These are phyloP conservation scores for Echinarachnius parma DNA, from an alignment of 53 echinoderm and acorn worm genomes.

Conservation along the genomic window DNA sequence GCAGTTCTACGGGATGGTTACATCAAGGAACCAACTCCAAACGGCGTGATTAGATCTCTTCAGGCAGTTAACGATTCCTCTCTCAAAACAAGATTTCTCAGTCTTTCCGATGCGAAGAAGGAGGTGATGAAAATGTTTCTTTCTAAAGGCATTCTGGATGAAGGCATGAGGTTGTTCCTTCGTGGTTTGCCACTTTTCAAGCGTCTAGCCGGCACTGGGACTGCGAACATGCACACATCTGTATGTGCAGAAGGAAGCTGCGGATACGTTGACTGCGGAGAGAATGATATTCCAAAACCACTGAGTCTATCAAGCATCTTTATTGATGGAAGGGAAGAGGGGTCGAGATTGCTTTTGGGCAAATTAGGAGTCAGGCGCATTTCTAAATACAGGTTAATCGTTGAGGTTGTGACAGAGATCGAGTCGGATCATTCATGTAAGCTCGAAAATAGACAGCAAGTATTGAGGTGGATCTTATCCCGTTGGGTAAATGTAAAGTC, in stretches of 20 bases:
- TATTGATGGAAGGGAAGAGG: constrained; percentile 14
- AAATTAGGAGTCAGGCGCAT: constrained; percentile 1
- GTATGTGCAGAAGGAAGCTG: constrained; percentile 1
- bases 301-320: constrained; percentile 1
- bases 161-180: no score
- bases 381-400: constrained; percentile 9
- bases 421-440: not conserved
- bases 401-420: constrained; percentile 11
- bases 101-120: no score
- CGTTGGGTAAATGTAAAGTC: constrained; percentile 8
- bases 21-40: no score
- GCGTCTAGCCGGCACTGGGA: no score
- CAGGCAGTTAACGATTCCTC: no score
- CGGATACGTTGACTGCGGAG: constrained; percentile 9
- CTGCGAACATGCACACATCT: no score
- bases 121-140: no score
- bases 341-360: constrained; percentile 4
- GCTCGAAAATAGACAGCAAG: not conserved
- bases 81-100: no score
- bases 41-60: no score
- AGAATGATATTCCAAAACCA: constrained; percentile 5
- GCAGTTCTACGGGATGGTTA: no score
- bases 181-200: no score
- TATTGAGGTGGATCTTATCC: constrained; percentile 6
- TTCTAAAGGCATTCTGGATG: no score